Percentiles rank a stretch among this genome's conserved stretches.
Evolutionary conservation across 2,113 vertebrate genomes (phyloP).

Genomic region (Pelodiscus sinensis): DNA sequence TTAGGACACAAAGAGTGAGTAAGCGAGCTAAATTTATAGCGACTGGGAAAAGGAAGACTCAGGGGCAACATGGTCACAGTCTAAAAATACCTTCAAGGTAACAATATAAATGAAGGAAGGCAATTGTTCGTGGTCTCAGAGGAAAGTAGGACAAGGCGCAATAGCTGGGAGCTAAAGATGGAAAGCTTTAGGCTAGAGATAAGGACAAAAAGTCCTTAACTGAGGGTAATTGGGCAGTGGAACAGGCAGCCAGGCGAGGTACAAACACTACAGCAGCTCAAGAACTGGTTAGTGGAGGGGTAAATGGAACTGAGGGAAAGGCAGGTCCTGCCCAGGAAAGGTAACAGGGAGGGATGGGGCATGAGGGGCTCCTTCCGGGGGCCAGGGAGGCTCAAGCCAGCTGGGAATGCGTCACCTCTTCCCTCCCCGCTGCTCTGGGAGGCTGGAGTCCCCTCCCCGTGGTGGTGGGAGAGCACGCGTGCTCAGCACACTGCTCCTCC

Average conservation of each 20-base stretch:
- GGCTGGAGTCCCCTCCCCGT: too few relatives aligned
- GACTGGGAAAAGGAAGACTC: constrained; percentile 33
- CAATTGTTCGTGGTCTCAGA: background rate
- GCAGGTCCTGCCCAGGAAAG: background rate
- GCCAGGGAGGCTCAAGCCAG: too few relatives aligned
- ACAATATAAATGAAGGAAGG: constrained; percentile 50
- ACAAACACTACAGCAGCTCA: rapidly evolving
- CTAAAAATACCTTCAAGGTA: constrained; percentile 72
- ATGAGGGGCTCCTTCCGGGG: background rate
- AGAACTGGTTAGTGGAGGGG: background rate
- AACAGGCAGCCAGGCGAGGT: background rate
- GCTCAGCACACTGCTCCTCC: too few relatives aligned
- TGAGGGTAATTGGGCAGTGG: rapidly evolving
- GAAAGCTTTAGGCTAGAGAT: rapidly evolving
- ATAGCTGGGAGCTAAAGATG: background rate
- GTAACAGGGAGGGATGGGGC: background rate
- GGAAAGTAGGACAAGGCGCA: background rate
- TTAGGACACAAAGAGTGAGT: background rate
- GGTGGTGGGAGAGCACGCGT: too few relatives aligned
- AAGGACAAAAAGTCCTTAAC: background rate
- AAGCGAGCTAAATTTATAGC: constrained; percentile 51
- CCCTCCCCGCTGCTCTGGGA: too few relatives aligned
- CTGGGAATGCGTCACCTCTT: too few relatives aligned
- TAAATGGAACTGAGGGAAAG: background rate
- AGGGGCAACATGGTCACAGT: constrained; percentile 32